A percentile compares a stretch with the other conserved stretches of the same genome.
phyloP scores from a whole-genome alignment of 2,113 vertebrate genomes.

The Alethe castanea region DNA sequence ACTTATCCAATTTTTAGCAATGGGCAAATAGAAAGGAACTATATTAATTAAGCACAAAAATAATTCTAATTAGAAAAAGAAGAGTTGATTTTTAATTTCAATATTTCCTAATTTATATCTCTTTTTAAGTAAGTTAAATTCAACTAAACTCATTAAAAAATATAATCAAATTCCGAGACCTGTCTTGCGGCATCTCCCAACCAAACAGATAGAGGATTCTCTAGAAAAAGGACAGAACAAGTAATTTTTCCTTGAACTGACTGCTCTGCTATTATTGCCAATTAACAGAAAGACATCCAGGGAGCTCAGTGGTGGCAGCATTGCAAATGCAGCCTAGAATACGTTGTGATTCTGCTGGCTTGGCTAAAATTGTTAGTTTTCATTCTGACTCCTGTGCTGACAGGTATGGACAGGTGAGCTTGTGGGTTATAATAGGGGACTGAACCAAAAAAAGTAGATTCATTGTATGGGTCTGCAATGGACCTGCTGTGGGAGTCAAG shows the following conservation, averaged over 20 bases:
- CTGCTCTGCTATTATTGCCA: neutral
- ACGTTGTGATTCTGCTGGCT: neutral
- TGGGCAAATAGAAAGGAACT: neutral
- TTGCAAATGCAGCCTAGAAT: neutral
- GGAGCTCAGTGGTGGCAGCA: neutral
- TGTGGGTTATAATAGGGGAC: neutral
- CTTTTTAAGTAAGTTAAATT: conserved; percentile 5
- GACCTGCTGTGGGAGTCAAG: neutral
- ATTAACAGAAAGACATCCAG: neutral
- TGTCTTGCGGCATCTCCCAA: neutral
- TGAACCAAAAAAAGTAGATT: neutral
- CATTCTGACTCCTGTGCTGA: neutral
- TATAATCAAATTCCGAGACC: neutral
- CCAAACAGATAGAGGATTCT: neutral
- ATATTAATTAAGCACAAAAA: neutral
- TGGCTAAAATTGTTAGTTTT: neutral
- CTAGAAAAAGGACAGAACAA: neutral
- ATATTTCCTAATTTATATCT: neutral
- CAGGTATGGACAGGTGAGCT: neutral
- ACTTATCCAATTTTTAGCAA: neutral
- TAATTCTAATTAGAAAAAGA: conserved; percentile 4
- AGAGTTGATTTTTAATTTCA: neutral
- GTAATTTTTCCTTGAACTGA: neutral
- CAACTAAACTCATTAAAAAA: conserved; percentile 16
- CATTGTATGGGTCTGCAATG: neutral